Evolutionary conservation across 1,140 invertebrate species (phyloP), one percentile per base, ranked within the genome.

Genomic region (Drosophila bipectinata): DNA sequence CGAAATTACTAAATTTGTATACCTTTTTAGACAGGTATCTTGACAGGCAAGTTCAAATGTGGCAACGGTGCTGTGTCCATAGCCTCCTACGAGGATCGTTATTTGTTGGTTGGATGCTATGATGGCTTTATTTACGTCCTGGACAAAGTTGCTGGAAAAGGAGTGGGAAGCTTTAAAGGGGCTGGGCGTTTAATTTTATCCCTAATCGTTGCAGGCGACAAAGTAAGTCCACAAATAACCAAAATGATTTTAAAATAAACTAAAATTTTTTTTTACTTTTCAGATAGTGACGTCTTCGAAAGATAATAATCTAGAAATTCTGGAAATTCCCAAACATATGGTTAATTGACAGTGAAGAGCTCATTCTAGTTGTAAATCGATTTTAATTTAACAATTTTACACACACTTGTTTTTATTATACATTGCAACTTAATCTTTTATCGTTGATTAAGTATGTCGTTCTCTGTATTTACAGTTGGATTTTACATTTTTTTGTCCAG

Each of bases 121-220:
- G 94, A 95, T 85, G 95, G 95, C 41, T 94, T 94, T 88, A 94
- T 95, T 80, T 95, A 95, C 87, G 93, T 95, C 55, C 94, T 95
- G 79, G 92, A 95, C 53, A 92, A 92, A 72, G 92, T 93, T 63
- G 92, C 64, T 3, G 67, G 80, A 10, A 34, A 10, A 9, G 72
- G 74, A 58, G 12, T 84, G 37, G 94, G 94, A 49, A 93, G 93
- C 47, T 93, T 95, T 71, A 92, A 93, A 30, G 94, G 94, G 7
- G 94, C 94, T 45, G 93, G 94, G 39, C 94, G 94, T 81, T 94
- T 95, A 93, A 85, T 95, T 39, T 90, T 95, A 9, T 94, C 94
- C 6, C 92, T 95, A 74, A 94, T 94, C 68, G 90, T 95, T 28
- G 84, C 93, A 3, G 93, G 93, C 54, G 93, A 93, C 87, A 95